Conservation (phyloP, 1,140 invertebrate species). For the Drosophila cardini region DNA sequence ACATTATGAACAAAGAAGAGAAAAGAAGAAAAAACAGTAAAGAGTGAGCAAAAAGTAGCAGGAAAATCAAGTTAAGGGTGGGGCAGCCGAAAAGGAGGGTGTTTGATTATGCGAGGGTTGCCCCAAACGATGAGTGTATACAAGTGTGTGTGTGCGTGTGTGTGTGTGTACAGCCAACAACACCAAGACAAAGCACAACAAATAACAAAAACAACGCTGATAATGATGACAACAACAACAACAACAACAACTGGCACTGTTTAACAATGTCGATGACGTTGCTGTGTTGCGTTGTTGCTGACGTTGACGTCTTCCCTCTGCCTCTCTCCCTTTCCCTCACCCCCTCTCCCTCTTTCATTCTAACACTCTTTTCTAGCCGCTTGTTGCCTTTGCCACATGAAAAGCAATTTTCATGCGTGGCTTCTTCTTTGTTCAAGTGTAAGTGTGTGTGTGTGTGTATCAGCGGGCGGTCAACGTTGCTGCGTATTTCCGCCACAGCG, state of each 20-base stretch:
- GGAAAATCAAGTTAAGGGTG: conserved; percentile 33
- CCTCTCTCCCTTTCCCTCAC: conserved; percentile 25
- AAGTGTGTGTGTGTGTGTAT: conserved; percentile 40
- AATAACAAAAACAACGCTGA: conserved; percentile 10
- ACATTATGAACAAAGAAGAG: conserved; percentile 54
- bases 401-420: conserved; percentile 82
- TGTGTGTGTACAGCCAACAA: conserved; percentile 43
- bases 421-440: conserved; percentile 67
- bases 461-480: conserved; percentile 54
- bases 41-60: conserved; percentile 14
- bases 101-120: conserved; percentile 36
- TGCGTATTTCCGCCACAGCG: conserved; percentile 68
- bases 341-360: too few relatives aligned
- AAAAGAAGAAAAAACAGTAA: conserved; percentile 13
- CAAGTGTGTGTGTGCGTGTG: conserved; percentile 4
- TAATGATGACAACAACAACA: conserved; percentile 3
- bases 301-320: conserved; percentile 68
- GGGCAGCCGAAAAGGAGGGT: not conserved
- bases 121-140: conserved; percentile 10
- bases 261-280: conserved; percentile 57
- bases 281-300: conserved; percentile 36
- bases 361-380: conserved; percentile 23
- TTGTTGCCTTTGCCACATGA: conserved; percentile 54
- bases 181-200: conserved; percentile 41
- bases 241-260: not conserved